phyloP scores from a whole-genome alignment of 2,113 vertebrate genomes.

The Cacatua alba region DNA sequence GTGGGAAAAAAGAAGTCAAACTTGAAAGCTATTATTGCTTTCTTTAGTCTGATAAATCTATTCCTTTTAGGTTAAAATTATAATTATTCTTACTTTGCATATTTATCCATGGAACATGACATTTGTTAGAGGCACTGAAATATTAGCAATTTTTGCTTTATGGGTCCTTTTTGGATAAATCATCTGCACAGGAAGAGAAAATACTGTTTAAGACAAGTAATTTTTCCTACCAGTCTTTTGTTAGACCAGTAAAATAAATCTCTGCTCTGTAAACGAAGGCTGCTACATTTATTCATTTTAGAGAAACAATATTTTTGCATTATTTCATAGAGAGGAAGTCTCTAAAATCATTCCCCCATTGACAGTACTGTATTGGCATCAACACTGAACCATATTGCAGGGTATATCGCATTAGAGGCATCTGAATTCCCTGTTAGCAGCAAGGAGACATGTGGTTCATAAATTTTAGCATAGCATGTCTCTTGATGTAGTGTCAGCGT shows the following conservation, averaged over 20 bases:
- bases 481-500: neutral
- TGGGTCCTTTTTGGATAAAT: neutral
- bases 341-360: neutral
- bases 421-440: neutral
- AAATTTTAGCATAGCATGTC: neutral
- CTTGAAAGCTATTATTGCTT: neutral
- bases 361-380: neutral
- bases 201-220: neutral
- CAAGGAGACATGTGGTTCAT: constrained; percentile 22
- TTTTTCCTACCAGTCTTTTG: neutral
- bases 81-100: neutral
- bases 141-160: neutral
- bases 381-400: neutral
- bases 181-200: neutral
- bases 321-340: neutral
- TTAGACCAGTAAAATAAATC: neutral
- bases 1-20: neutral
- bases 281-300: neutral
- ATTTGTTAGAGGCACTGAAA: neutral
- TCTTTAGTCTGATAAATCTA: neutral
- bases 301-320: neutral
- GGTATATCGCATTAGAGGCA: neutral
- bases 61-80: neutral
- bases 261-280: neutral
- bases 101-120: neutral